Evolutionary conservation across 2,888 invertebrate species (phyloP).

Genomic region (Xestobium rufovillosum): DNA sequence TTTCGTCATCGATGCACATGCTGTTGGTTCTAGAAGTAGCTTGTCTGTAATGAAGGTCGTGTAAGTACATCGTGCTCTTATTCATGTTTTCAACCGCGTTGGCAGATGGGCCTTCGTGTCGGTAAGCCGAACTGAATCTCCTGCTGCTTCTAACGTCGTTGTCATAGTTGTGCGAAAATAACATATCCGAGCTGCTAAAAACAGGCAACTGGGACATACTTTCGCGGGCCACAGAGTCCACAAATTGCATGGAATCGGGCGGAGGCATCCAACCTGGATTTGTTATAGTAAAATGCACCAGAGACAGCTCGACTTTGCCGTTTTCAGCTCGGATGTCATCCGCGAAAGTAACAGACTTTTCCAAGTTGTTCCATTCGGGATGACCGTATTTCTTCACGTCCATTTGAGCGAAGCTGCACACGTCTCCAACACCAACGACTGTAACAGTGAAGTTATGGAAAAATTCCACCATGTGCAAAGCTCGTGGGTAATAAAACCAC

Average conservation of each 20-base stretch:
- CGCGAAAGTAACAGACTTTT: constrained; percentile 20
- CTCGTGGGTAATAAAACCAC: constrained; percentile 56
- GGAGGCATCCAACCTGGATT: constrained; percentile 94
- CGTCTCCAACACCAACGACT: constrained; percentile 93
- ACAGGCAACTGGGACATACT: constrained; percentile 18
- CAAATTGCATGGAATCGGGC: constrained; percentile 62
- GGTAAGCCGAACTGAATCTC: constrained; percentile 35
- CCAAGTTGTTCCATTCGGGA: constrained; percentile 65
- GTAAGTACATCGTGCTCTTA: constrained; percentile 4
- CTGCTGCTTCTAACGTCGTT: constrained; percentile 22
- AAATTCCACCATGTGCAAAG: constrained; percentile 91
- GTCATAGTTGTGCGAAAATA: constrained; percentile 23
- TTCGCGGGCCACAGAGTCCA: constrained; percentile 54
- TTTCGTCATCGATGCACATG: too few species aligned
- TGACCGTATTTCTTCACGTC: constrained; percentile 92
- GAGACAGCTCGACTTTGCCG: constrained; percentile 93
- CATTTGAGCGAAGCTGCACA: constrained; percentile 87
- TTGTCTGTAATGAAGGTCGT: too few species aligned
- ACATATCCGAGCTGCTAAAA: constrained; percentile 21
- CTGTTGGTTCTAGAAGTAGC: too few species aligned
- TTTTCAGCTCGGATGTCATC: constrained; percentile 59
- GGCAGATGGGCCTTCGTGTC: constrained; percentile 47
- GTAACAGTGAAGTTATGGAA: constrained; percentile 94
- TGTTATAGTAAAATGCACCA: constrained; percentile 90
- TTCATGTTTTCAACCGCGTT: constrained; percentile 47